A percentile compares a stretch with the other conserved stretches of the same genome.
Conservation (phyloP, 2,113 vertebrate genomes). For the Melierax canorus region DNA sequence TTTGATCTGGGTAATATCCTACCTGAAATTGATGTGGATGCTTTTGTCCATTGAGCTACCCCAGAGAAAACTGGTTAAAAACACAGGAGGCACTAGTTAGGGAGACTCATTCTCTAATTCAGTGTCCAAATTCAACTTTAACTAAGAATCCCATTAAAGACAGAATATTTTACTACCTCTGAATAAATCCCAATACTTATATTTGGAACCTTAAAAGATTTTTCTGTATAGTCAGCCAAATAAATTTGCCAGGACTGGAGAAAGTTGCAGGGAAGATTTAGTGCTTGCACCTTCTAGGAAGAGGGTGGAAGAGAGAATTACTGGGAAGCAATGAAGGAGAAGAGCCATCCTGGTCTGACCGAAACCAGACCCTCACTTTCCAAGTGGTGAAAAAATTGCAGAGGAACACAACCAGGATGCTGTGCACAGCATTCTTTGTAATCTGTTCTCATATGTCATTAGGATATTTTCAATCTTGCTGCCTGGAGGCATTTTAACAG, state of each 20-base stretch:
- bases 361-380: background rate
- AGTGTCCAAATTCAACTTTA: background rate
- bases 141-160: background rate
- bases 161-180: background rate
- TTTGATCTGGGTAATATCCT: background rate
- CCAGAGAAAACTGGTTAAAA: background rate
- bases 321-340: background rate
- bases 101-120: background rate
- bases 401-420: background rate
- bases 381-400: background rate
- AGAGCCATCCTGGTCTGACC: background rate
- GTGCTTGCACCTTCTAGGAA: background rate
- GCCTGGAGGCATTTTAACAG: slow-evolving; percentile 38
- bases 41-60: background rate
- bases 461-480: slow-evolving; percentile 33
- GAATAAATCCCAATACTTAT: background rate
- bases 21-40: background rate
- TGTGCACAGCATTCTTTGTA: background rate
- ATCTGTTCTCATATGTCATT: background rate
- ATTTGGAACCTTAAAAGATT: background rate
- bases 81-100: background rate
- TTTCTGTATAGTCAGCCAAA: background rate
- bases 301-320: background rate
- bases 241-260: background rate
- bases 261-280: background rate